phyloP scores from a whole-genome alignment of 2,888 invertebrate genomes.

The Micropterix aruncella region DNA sequence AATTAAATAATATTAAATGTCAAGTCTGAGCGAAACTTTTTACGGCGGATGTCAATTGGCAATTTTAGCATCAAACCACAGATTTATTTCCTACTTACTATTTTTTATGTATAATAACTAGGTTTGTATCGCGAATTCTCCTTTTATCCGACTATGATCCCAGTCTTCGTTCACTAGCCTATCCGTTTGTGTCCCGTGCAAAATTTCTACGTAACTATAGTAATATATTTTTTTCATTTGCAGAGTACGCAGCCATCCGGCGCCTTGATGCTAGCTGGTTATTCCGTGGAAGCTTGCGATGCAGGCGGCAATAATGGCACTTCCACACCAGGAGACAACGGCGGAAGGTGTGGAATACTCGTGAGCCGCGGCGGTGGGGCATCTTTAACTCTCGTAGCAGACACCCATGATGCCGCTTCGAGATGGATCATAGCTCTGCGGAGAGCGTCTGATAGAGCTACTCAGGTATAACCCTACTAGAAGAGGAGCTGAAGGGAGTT shows the following conservation, averaged over 20 bases:
- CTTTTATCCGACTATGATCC: no score
- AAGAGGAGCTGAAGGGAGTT: no score
- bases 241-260: conserved; percentile 82
- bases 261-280: conserved; percentile 75
- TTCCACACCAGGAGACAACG: conserved; percentile 42
- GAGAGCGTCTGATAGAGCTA: conserved; percentile 63
- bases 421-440: conserved; percentile 68
- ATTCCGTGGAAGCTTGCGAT: conserved; percentile 36
- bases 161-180: no score
- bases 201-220: no score
- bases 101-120: no score
- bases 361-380: conserved; percentile 56
- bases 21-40: no score
- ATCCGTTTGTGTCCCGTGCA: no score
- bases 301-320: conserved; percentile 22
- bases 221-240: conserved; percentile 11
- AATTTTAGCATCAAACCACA: no score
- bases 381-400: conserved; percentile 67
- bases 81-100: no score
- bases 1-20: no score
- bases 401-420: conserved; percentile 53
- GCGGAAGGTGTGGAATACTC: conserved; percentile 55
- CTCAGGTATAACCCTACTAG: conserved; percentile 33
- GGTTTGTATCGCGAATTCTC: no score
- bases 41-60: no score